Base-by-base conservation (phyloP, 2,888 invertebrate genomes). In the Campoplex capitator region DNA sequence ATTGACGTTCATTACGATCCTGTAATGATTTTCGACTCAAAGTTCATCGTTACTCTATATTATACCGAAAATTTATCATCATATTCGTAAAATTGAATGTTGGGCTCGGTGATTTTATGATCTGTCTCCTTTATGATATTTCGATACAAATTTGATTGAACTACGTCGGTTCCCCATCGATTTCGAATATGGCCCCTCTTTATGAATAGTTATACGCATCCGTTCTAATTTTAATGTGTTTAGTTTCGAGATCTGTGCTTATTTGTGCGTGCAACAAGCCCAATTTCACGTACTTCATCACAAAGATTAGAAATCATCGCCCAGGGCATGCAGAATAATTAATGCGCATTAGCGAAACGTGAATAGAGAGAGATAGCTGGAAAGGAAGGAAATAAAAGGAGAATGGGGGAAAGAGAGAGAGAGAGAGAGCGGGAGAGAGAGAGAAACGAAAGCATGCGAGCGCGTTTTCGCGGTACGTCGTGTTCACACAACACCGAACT, bases 401-500 rank as follows among this genome's bases (percentile, higher is more conserved):
- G 42, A 51, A n/a, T 38, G 67, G 67, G 56, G 32, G 48, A 65
- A n/a, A 56, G 38, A 56, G 42, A 70, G 62, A 38, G 62, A 51
- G 51, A 67, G 54, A 45, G 42, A 45, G 28, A 45, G 42, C 32
- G 42, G 58, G 62, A 38, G 62, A 51, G 62, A 73, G 35, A 68
- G 42, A 68, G 56, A 71, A 32, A 48, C 2, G 28, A 51, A 73
- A 84, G 86, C 77, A 83, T 85, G n/a, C n/a, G 75, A 75, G 62
- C 76, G 82, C 84, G 74, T 82, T 86, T 88, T 84, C 84, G 82
- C 81, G 85, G 38, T 58, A 58, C 48, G 83, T 85, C 67, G 84
- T 88, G 86, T 86, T 88, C 88, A 81, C 88, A 83, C 85, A 86
- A 88, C 86, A 83, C 67, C 83, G 83, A 88, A 88, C 88, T 88